Base-by-base conservation (phyloP, 2,113 vertebrate species). In the Sialia sialis region DNA sequence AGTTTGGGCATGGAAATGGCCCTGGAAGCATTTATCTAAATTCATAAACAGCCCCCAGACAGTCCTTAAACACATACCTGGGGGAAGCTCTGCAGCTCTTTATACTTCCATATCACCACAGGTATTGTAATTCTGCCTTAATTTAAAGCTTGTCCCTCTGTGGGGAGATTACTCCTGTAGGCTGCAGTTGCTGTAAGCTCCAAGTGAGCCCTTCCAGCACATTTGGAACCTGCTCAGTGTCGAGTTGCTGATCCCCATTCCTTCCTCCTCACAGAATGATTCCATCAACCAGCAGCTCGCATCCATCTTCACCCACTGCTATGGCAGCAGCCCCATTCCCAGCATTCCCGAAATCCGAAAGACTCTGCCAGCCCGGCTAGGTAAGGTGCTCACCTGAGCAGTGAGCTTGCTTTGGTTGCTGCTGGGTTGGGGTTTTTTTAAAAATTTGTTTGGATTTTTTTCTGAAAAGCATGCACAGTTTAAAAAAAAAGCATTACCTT, bases 301-400 rank as follows among this genome's bases (percentile, higher is more conserved):
- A 0, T 48, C 98, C 97, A 99, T 99, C 97, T 99, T 99, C 95
- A 98, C 98, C 54, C 99, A 99, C 96, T 99, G 99, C 96, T 99
- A 99, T 0, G 99, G 99, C 84, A 98, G 98, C 64, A 98, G 98
- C 44, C 99, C 99, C 3, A 98, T 99, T 26, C 99, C 99, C 94
- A 97, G 98, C 81, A 98, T 99, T 72, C 97, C 98, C 0, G 98
- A 99, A 96, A 97, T 98, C 96, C 98, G 98, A 46, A 98, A 98
- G 91, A 97, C 98, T 1, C 98, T 99, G 83, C 99, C 98, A 1
- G 99, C 99, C 43, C 98, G 99, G 63, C 98, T 99, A 34, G 99
- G 99, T 99, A 97, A 97, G 82, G 11, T 27, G 54, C 63, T 69
- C 70, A 6, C 20, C 17, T 26, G 3, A 67, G 54, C 51, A 18